Percentiles rank a stretch among this genome's conserved stretches.
Evolutionary conservation across 2,797 vertebrate species (phyloP).

Genomic region (Lerista edwardsae): DNA sequence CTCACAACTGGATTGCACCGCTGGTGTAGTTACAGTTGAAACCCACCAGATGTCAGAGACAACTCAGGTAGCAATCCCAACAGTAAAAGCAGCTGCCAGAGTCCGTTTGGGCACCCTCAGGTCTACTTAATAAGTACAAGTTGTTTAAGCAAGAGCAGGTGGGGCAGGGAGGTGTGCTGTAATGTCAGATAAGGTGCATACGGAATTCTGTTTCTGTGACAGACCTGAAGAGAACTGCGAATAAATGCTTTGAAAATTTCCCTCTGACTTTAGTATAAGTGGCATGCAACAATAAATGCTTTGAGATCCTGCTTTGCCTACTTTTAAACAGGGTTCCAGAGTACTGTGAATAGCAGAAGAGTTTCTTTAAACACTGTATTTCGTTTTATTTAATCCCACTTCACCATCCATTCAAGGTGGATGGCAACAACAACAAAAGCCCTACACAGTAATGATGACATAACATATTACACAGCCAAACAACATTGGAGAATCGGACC

Average conservation of each 20-base stretch:
- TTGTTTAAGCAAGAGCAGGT: background rate
- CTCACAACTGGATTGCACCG: background rate
- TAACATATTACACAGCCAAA: background rate
- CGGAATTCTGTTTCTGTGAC: background rate
- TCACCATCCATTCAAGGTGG: background rate
- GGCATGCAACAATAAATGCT: background rate
- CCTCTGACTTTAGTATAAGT: background rate
- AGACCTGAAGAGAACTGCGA: background rate
- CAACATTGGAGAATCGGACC: background rate
- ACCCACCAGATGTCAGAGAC: conserved; percentile 15
- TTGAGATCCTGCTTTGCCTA: background rate
- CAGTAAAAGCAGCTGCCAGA: background rate
- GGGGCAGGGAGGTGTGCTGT: no score
- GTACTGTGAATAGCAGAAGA: background rate
- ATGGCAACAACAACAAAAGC: background rate
- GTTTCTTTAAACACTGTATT: background rate
- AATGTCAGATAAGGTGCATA: no score
- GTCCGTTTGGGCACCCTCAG: background rate
- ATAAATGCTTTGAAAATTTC: background rate
- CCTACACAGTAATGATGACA: background rate
- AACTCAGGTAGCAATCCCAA: background rate
- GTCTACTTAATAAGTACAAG: background rate
- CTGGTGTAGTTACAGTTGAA: background rate
- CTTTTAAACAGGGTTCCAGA: background rate
- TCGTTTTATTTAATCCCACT: background rate